Base-by-base conservation (phyloP, 53 echinoderm and acorn worm genomes). In the Luidia sarsii region DNA sequence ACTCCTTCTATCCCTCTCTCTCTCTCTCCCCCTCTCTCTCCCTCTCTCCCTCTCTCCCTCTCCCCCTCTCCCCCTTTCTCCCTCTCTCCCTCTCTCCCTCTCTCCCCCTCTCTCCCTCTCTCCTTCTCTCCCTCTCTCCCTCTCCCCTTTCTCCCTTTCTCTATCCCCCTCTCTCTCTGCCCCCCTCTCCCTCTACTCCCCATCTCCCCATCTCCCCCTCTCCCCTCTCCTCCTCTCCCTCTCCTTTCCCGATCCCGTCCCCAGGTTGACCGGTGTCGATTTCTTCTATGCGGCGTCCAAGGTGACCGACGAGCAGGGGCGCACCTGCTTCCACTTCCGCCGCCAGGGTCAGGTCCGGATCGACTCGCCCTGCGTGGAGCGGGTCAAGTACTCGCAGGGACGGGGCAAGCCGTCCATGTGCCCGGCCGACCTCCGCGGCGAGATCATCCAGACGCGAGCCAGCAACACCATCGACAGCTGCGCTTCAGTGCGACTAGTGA, bases 321-420 rank as follows among this genome's bases (percentile, higher is more conserved):
- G 63, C 46, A 84, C 94, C 2, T 99, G 99, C 52, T 87, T 89
- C 67, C 89, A 99, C 49, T 99, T 89, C 68, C 91, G 94, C 81
- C 84, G 81, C 21, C 70, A 72, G 1, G 94, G 94, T 1, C 62
- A 70, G 54, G 90, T 94, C 20, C 54, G 65, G 55, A 35, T 99
- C 15, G 64, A 81, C 1, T 90, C 95, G 3, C 85, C 87, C 16
- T 95, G 95, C 20, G 48, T 80, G 7, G 64, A 53, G 18, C 57
- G 70, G 7, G 63, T 81, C 60, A 71, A 70, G 33, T 60, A 70
- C 41, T 64, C 63, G 3, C 60, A 64, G 39, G 87, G 87, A 5
- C 51, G 71, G 39, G 87, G 81, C 27, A 70, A 61, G 13, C 80
- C 80, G 4, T 87, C 87, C 30, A 70, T 61, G 59, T 87, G 87